These are phyloP conservation scores for Troglohyphantes excavatus DNA, from an alignment of 2,888 invertebrate species.

Conservation along the genomic window DNA sequence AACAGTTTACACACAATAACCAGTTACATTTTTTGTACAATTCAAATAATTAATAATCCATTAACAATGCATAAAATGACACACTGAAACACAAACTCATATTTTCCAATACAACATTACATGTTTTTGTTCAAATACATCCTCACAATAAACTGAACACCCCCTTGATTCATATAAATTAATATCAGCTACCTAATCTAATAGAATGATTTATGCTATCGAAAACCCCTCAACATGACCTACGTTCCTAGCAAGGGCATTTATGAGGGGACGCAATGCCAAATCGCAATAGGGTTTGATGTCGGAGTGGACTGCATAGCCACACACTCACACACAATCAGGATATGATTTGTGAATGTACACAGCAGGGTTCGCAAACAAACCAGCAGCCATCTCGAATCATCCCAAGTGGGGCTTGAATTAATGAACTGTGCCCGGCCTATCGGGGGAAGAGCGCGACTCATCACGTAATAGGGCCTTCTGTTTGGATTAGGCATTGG, in stretches of 20 bases:
- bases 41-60: too few species aligned
- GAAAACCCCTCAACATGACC: neutral
- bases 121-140: too few species aligned
- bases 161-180: neutral
- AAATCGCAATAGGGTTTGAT: neutral
- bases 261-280: neutral
- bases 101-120: too few species aligned
- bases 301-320: neutral
- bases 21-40: too few species aligned
- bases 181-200: neutral
- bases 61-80: too few species aligned
- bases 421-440: slow-evolving; percentile 47
- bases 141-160: too few species aligned
- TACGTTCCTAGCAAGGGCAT: neutral
- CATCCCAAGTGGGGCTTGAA: slow-evolving; percentile 41
- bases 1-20: too few species aligned
- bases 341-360: slow-evolving; percentile 20
- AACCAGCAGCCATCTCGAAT: slow-evolving; percentile 18
- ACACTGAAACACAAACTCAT: too few species aligned
- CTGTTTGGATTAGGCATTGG: neutral
- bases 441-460: neutral
- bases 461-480: neutral
- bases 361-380: neutral
- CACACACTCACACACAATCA: slow-evolving; percentile 7
- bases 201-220: neutral